These are phyloP conservation scores for Hydrotaea cyrtoneurina DNA, from an alignment of 2,888 invertebrate genomes.

Conservation along the genomic window DNA sequence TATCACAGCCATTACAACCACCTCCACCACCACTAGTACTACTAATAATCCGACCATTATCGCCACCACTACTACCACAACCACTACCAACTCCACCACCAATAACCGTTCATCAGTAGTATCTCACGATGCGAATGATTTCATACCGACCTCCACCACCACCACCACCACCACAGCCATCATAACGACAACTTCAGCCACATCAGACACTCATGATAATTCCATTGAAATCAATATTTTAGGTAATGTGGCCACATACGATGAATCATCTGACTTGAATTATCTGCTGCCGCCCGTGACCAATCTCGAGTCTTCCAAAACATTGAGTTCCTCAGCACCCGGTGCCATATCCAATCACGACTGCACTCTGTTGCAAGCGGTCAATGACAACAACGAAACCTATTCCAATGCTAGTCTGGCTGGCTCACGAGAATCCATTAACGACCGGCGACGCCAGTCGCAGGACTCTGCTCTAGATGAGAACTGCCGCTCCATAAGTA, in stretches of 20 bases:
- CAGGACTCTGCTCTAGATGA: constrained; percentile 83
- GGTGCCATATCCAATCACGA: constrained; percentile 86
- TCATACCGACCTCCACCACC: constrained; percentile 60
- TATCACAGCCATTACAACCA: constrained; percentile 68
- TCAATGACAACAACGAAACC: constrained; percentile 72
- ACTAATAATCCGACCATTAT: constrained; percentile 67
- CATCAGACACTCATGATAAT: constrained; percentile 69
- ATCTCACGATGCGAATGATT: constrained; percentile 69
- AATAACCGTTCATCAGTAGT: constrained; percentile 70
- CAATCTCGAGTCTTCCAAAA: constrained; percentile 86
- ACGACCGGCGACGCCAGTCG: constrained; percentile 79
- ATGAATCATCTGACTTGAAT: constrained; percentile 74
- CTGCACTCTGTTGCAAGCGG: constrained; percentile 20
- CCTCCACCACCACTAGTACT: constrained; percentile 53
- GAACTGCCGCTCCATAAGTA: constrained; percentile 91
- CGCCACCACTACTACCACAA: constrained; percentile 69
- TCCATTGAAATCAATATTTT: constrained; percentile 69
- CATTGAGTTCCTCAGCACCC: constrained; percentile 92
- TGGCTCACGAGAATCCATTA: constrained; percentile 71
- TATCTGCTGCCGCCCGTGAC: constrained; percentile 77
- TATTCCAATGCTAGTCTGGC: constrained; percentile 68
- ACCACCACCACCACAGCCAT: constrained; percentile 61
- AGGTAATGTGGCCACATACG: constrained; percentile 69
- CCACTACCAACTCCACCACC: constrained; percentile 68
- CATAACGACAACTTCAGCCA: constrained; percentile 61